Evolutionary conservation across 2,888 invertebrate species (phyloP).

Genomic region (Nomada goodeniana): DNA sequence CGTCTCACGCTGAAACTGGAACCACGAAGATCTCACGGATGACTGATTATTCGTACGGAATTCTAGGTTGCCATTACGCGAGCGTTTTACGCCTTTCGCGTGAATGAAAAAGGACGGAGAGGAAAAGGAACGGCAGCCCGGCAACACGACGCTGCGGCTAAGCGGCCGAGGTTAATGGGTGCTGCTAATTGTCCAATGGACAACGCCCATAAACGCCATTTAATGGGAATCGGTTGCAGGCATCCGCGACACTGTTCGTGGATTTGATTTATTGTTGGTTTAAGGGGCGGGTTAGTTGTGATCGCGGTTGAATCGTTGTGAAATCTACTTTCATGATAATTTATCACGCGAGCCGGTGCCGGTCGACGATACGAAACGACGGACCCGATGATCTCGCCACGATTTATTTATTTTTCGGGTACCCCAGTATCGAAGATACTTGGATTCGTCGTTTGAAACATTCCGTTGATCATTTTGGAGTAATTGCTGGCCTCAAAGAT

Average conservation of each 20-base stretch:
- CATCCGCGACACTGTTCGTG: conserved; percentile 35
- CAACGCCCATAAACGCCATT: conserved; percentile 54
- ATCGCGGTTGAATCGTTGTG: conserved; percentile 16
- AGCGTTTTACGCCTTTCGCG: conserved; percentile 65
- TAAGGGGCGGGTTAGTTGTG: background rate
- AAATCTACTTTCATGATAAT: conserved; percentile 25
- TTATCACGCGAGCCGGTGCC: conserved; percentile 3
- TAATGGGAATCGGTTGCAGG: conserved; percentile 48
- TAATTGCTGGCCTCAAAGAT: too few species aligned
- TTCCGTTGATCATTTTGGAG: too few species aligned
- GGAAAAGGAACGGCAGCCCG: conserved; percentile 13
- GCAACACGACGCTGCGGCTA: conserved; percentile 46
- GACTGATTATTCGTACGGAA: conserved; percentile 62
- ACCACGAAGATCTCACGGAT: conserved; percentile 44
- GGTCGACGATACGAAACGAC: too few species aligned
- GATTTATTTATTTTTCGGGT: too few species aligned
- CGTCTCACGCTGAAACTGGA: conserved; percentile 5
- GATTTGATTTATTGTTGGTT: conserved; percentile 41
- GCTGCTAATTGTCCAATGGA: conserved; percentile 55
- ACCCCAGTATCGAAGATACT: too few species aligned
- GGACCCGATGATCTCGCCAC: too few species aligned
- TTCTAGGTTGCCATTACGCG: conserved; percentile 54
- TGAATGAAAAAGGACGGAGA: background rate
- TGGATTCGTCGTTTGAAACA: too few species aligned
- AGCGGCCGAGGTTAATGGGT: conserved; percentile 54